Evolutionary conservation across 2,113 vertebrate genomes (phyloP), one percentile per base, ranked within the genome.

Genomic region (Lophochroa leadbeateri): DNA sequence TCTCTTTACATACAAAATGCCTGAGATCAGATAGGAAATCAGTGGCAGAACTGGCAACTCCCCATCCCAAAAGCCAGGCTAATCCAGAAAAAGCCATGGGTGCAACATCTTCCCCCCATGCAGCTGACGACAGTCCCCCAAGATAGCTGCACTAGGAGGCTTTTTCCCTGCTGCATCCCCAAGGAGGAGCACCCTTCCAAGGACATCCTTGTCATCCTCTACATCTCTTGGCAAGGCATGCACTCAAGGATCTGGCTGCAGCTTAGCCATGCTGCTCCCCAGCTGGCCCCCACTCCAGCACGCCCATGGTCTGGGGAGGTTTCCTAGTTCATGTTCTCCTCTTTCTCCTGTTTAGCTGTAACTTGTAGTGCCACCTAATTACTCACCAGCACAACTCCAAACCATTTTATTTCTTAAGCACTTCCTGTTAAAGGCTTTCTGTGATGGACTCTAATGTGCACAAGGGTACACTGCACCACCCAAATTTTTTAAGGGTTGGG

Each of bases 191-290:
- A 76, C 12, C 15, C 24, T 82, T 61, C 49, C 49, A 50, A 79
- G 28, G 20, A 31, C 43, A 43, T 27, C 31, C 57, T 64, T 1
- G 13, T 21, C 49, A 52, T 1, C 13, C 29, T 20, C n/a, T 19
- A 43, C 3, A 0, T 35, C 33, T 49, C 52, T 78, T 3, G 15
- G 46, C 50, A 71, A 37, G 50, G 39, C 29, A 47, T 2, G 0
- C 0, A 7, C n/a, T 33, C 2, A 1, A 50, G 76, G 18, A 77
- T 25, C 44, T 1, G 1, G 15, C 49, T 31, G 33, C 2, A 9
- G 6, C 27, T 41, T 35, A 11, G n/a, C n/a, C 18, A 27, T 43
- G 39, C 46, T 19, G 57, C 31, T 71, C 15, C 24, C 15, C 52
- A 43, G 27, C 64, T 67, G 57, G 31, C 27, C 41, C 6, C 0